A percentile compares a stretch with the other conserved stretches of the same genome.
These are phyloP conservation scores for Sebastolobus altivelis DNA, from an alignment of 2,797 vertebrate genomes.

Conservation along the genomic window DNA sequence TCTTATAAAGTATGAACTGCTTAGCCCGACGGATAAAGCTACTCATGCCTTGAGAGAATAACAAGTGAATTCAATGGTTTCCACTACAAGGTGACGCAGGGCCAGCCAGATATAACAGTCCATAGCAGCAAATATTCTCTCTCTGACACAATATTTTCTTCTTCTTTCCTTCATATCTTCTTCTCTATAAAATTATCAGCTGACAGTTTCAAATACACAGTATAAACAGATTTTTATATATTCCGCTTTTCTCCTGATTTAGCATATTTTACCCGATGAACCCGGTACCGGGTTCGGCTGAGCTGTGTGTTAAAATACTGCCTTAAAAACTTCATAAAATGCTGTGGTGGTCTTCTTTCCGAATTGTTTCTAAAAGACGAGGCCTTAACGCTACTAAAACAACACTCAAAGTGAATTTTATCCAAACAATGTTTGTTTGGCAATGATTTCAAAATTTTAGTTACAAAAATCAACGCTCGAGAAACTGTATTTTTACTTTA, in stretches of 20 bases:
- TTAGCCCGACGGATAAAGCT: background rate
- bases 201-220: background rate
- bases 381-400: too few species aligned
- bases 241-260: background rate
- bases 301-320: too few species aligned
- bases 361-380: too few species aligned
- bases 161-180: background rate
- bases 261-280: background rate
- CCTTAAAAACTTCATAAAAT: too few species aligned
- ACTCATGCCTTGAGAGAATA: background rate
- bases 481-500: too few species aligned
- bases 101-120: background rate
- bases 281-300: too few species aligned
- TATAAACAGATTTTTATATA: background rate
- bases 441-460: too few species aligned
- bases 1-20: background rate
- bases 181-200: background rate
- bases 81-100: background rate
- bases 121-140: background rate
- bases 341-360: too few species aligned
- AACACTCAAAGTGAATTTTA: too few species aligned
- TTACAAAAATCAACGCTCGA: too few species aligned
- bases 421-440: too few species aligned
- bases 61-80: background rate
- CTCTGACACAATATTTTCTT: background rate